Evolutionary conservation across 2,113 vertebrate species (phyloP).

Genomic region (Nerophis lumbriciformis): DNA sequence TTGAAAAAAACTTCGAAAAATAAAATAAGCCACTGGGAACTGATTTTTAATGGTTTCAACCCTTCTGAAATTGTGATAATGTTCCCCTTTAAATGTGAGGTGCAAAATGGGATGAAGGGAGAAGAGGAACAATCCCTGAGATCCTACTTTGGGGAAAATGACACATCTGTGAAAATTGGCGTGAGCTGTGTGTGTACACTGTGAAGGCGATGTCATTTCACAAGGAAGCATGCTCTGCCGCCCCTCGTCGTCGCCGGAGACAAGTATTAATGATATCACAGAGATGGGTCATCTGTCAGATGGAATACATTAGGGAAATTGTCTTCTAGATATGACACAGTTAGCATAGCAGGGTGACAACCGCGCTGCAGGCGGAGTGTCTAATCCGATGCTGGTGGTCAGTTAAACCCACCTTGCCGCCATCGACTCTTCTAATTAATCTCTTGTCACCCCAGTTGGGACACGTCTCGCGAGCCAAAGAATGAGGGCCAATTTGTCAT

Average conservation of each 20-base stretch:
- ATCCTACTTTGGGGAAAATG: conserved; percentile 23
- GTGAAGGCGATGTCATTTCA: conserved; percentile 46
- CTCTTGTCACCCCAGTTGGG: not conserved
- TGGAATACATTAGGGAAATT: conserved; percentile 63
- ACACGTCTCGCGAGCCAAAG: not conserved
- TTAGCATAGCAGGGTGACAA: conserved; percentile 51
- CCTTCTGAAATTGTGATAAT: too few relatives aligned
- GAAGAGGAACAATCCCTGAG: conserved; percentile 15
- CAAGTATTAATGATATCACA: conserved; percentile 44
- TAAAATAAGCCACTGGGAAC: too few relatives aligned
- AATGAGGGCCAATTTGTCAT: not conserved
- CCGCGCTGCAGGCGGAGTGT: conserved; percentile 32
- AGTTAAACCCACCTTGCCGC: conserved; percentile 39
- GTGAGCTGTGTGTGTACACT: conserved; percentile 1
- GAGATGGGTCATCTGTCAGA: conserved; percentile 65
- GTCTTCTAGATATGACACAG: conserved; percentile 68
- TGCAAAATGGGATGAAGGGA: not conserved
- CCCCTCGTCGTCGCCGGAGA: conserved; percentile 30
- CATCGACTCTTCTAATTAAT: conserved; percentile 1
- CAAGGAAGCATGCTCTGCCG: conserved; percentile 29
- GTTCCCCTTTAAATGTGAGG: not conserved
- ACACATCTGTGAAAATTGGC: conserved; percentile 41
- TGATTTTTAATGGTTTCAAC: too few relatives aligned
- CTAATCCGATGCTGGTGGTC: conserved; percentile 49
- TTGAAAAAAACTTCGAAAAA: too few relatives aligned